Base-by-base conservation (phyloP, 2,888 invertebrate genomes). In the Prosapia bicincta region DNA sequence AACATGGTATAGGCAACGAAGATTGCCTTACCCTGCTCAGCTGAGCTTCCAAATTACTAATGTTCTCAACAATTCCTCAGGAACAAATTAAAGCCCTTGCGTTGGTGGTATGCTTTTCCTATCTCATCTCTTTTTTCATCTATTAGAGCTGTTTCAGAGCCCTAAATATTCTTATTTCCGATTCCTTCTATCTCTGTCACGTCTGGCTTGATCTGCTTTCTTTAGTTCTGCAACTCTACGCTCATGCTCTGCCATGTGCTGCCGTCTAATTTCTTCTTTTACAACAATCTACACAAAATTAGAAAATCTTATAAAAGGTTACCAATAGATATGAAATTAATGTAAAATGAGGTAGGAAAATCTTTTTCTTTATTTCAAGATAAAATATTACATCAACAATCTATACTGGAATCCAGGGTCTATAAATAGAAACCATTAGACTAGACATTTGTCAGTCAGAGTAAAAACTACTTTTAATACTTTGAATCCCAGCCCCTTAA, bases 191-290 rank as follows among this genome's bases (percentile, higher is more conserved):
- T 78, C 77, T 43, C 72, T 75, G 30, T 79, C 78, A 32, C 79
- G 30, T 28, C 76, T 67, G 54, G 75, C 75, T 30, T 76, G 76
- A 69, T 79, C 79, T 25, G 79, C 72, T 67, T 79, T 80, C 75
- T 76, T 79, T 65, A 79, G 38, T 68, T 93, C 94, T 85, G 92
- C 91, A 84, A 93, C 85, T 81, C 92, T 88, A 76, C 93, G 88
- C 84, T 94, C 94, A 82, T 95, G 92, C 85, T 96, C 95, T 71
- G 93, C 93, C 91, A 96, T 93, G 82, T 95, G 92, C 83, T 93
- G 92, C 75, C 93, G 89, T 75, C 96, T 89, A 85, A 93, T 92
- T 84, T 95, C 93, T 86, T 96, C 96, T 85, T 96, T 96, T 83
- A 93, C 90, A 80, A 93, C 92, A 84, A 96, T 96, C 96, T 96